These are phyloP conservation scores for Eulithis testata DNA, from an alignment of 2,888 invertebrate species.

Conservation along the genomic window DNA sequence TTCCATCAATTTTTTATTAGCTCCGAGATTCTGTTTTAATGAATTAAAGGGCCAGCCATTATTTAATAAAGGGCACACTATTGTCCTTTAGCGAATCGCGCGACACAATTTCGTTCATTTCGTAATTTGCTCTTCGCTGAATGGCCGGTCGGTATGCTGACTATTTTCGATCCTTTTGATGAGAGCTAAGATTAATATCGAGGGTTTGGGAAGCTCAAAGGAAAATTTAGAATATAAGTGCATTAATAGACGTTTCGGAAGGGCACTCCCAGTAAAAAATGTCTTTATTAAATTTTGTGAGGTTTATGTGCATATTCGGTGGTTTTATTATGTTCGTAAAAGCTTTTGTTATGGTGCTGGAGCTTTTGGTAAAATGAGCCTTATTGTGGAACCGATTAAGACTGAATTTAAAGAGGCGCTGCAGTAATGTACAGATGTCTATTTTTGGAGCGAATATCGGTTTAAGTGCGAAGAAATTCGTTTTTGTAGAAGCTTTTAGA, in stretches of 20 bases:
- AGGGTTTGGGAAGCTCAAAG: slow-evolving; percentile 74
- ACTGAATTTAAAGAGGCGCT: not conserved
- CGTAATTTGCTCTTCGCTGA: slow-evolving; percentile 57
- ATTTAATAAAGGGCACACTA: slow-evolving; percentile 65
- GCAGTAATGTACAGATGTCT: slow-evolving; percentile 13
- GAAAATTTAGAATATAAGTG: slow-evolving; percentile 82
- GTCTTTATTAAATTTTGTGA: slow-evolving; percentile 79
- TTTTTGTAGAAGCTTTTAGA: slow-evolving; percentile 29
- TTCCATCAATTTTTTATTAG: slow-evolving; percentile 75
- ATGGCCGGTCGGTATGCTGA: slow-evolving; percentile 71
- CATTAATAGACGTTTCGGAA: slow-evolving; percentile 79
- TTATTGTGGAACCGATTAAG: slow-evolving; percentile 32
- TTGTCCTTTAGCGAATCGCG: slow-evolving; percentile 65
- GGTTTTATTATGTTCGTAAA: slow-evolving; percentile 69
- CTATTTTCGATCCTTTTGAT: slow-evolving; percentile 78
- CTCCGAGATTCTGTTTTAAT: slow-evolving; percentile 61
- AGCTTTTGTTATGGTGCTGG: slow-evolving; percentile 63
- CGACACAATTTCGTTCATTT: slow-evolving; percentile 64
- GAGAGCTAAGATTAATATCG: slow-evolving; percentile 81
- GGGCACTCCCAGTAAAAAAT: slow-evolving; percentile 74
- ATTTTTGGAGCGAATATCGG: slow-evolving; percentile 21
- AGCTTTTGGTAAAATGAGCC: slow-evolving; percentile 50
- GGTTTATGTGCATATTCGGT: slow-evolving; percentile 71
- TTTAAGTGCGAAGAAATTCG: slow-evolving; percentile 28
- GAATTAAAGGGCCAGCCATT: slow-evolving; percentile 58